phyloP scores from a whole-genome alignment of 2,888 invertebrate genomes.

The Resseliella maxima region DNA sequence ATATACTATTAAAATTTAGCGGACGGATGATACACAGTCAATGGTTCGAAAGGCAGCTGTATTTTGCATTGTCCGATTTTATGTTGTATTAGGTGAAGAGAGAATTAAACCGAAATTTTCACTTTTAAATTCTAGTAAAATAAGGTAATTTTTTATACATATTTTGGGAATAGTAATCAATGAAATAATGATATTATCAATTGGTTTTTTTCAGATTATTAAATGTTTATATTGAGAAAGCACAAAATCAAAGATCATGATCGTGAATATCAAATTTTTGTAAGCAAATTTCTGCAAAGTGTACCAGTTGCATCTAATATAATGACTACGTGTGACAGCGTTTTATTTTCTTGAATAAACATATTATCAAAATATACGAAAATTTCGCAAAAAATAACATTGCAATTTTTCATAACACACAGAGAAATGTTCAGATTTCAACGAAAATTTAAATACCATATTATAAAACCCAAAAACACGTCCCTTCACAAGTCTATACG shows the following conservation, averaged over 20 bases:
- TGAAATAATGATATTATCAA: no score
- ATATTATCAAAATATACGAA: no score
- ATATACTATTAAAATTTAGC: constrained; percentile 71
- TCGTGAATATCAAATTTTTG: constrained; percentile 46
- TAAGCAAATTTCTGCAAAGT: background rate
- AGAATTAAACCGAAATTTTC: constrained; percentile 83
- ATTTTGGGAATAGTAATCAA: background rate
- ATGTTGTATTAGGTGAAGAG: constrained; percentile 89
- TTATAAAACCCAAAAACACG: no score
- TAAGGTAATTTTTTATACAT: constrained; percentile 66
- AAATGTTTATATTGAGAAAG: constrained; percentile 48
- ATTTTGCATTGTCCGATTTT: constrained; percentile 96
- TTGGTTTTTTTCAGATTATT: constrained; percentile 27
- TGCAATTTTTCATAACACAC: no score
- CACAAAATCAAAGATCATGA: background rate
- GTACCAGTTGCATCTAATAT: background rate
- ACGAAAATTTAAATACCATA: no score
- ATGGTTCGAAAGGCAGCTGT: constrained; percentile 95
- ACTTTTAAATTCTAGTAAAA: constrained; percentile 88
- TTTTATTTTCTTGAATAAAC: background rate
- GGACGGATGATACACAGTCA: constrained; percentile 92
- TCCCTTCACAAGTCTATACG: no score
- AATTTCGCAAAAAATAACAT: no score
- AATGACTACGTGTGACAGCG: background rate
- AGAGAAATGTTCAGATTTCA: no score